Conservation (phyloP, 2,113 vertebrate genomes). For the Neogobius melanostomus region DNA sequence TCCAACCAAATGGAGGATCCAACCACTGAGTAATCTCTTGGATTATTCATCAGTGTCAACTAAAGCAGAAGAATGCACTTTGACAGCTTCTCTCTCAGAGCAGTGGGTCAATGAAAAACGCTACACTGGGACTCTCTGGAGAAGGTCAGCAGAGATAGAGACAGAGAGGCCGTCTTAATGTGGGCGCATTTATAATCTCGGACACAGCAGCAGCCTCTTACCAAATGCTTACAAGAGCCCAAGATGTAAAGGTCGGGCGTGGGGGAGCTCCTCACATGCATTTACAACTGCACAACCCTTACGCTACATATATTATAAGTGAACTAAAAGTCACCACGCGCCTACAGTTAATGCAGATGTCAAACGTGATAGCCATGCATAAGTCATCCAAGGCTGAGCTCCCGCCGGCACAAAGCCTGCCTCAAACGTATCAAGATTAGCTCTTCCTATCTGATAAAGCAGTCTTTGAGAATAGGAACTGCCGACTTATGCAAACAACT, state of each 20-base stretch:
- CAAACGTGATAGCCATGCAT: conserved; percentile 26
- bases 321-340: not conserved
- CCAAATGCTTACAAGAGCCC: not conserved
- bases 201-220: not conserved
- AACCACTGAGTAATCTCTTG: conserved; percentile 55
- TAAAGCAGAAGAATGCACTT: conserved; percentile 62
- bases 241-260: conserved; percentile 36
- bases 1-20: conserved; percentile 44
- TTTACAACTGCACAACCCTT: conserved; percentile 5
- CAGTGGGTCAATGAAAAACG: conserved; percentile 61
- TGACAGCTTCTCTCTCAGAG: conserved; percentile 65
- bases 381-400: conserved; percentile 10
- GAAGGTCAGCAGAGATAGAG: conserved; percentile 67
- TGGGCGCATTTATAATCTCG: conserved; percentile 24
- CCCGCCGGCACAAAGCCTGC: not conserved
- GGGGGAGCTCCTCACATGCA: conserved; percentile 1
- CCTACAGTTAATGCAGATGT: not conserved
- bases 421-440: conserved; percentile 4
- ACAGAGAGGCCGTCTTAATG: not conserved
- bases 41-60: conserved; percentile 69
- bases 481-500: conserved; percentile 7
- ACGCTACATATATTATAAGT: not conserved
- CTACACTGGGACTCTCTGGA: conserved; percentile 56
- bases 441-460: conserved; percentile 5
- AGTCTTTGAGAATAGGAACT: not conserved